Evolutionary conservation across 1,140 invertebrate species (phyloP), one percentile per base, ranked within the genome.

Genomic region (Leptinotarsa defecta): DNA sequence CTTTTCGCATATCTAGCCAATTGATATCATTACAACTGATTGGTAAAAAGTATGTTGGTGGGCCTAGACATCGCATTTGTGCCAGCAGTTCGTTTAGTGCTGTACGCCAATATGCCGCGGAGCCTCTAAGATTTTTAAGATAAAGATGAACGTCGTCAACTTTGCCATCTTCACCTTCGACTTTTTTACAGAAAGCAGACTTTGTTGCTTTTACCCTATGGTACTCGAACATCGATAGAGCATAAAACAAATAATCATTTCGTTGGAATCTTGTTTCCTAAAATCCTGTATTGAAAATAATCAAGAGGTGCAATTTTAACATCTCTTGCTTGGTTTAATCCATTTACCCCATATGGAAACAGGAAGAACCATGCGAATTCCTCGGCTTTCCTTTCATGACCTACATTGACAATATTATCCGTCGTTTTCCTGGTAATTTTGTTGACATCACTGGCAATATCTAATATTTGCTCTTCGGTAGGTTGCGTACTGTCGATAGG

Each of bases 71-170:
- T 34, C 67, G 11, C 4, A 27, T 68, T 43, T 15, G 8, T 24
- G 34, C 67, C 13, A 68, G 4, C 15, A 68, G 34, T 15, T 68
- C 13, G 34, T 13, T 24, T 15, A 34, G 67, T 15, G 67, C 34
- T 48, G 27, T 27, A 43, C 67, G 27, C 17, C 67, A 48, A 68
- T 3, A 68, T 11, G 11, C 67, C 5, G 67, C 22, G 22, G 67
- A 34, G 34, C 34, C 67, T 68, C 11, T 24, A 13, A 68, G 22
- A 13, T 68, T 68, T 68, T 43, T 68, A 3, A 68, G 13, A 43
- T 68, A n/a, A 13, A 24, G 34, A 24, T 68, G 67, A 11, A 68
- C 20, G 34, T 68, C 67, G 13, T 48, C 49, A 4, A 52, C 17
- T 52, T n/a, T 13, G 49, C 49, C 49, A 52, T 52, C 17, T 52